Base-by-base conservation (phyloP, 2,113 vertebrate genomes). In the Eptatretus burgeri region DNA sequence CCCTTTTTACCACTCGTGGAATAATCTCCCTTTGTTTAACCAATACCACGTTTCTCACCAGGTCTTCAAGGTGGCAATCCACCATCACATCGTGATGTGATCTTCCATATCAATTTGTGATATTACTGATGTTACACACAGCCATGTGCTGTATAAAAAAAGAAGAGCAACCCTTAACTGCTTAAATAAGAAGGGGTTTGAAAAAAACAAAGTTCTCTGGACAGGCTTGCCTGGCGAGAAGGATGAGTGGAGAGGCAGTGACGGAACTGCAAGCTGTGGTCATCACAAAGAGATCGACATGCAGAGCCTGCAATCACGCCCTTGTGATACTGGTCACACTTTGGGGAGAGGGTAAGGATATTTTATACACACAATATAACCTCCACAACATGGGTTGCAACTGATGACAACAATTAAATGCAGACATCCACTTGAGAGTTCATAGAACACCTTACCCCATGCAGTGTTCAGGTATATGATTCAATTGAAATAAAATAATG, bases 311-410 rank as follows among this genome's bases (percentile, higher is more conserved):
- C 81, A 71, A 98, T 91, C 16, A 95, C 81, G 3, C 91, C 91
- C 64, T 85, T 81, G 67, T 71, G 83, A 72, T 91, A 94, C 75
- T 94, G 85, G 69, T 98, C 84, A 9, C 91, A 98, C 91, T 98
- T 76, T 11, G 66, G 63, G 66, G 60, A 65, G 13, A 67, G 52
- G 64, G 53, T 62, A 51, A 66, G 62, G 66, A 66, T 51, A 20
- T 5, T 65, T 62, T 56, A 68, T 66, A 13, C 49, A 64, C 50
- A 66, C 66, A 62, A 10, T 51, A 63, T 51, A 65, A 50, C 64
- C 14, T 17, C 49, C 50, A 16, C 68, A 65, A 67, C 51, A 66
- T 60, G 50, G 64, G 66, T 66, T 49, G 62, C 19, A 62, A 19
- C 18, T 51, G 64, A 16, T 11, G 14, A 56, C 51, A 64, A 14